phyloP scores from a whole-genome alignment of 2,797 vertebrate genomes.

The Decapterus maruadsi region DNA sequence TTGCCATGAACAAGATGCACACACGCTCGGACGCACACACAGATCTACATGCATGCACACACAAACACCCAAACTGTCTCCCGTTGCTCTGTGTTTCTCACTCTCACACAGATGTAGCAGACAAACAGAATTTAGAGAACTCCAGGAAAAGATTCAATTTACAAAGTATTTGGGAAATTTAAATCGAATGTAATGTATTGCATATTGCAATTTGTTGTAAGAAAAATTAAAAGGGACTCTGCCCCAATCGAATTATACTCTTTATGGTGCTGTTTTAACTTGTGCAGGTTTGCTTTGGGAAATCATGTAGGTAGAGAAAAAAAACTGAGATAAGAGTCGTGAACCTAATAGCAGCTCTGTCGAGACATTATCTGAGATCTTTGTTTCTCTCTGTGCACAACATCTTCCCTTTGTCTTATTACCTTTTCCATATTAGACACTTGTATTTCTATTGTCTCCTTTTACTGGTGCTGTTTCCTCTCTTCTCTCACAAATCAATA shows the following conservation, averaged over 20 bases:
- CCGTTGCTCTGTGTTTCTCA: conserved; percentile 46
- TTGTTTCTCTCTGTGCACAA: conserved; percentile 59
- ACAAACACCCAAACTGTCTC: conserved; percentile 62
- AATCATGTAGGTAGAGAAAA: conserved; percentile 22
- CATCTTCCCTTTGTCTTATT: conserved; percentile 50
- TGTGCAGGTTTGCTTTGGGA: conserved; percentile 35
- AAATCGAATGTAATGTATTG: conserved; percentile 30
- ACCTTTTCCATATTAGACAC: conserved; percentile 59
- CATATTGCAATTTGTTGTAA: conserved; percentile 16
- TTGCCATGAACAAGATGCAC: conserved; percentile 81
- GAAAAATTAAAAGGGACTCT: conserved; percentile 3
- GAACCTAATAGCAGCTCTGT: conserved; percentile 49
- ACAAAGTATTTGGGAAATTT: conserved; percentile 13
- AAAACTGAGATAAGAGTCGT: conserved; percentile 39
- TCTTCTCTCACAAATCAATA: conserved; percentile 64
- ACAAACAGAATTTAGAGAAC: conserved; percentile 43
- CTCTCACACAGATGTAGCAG: conserved; percentile 26
- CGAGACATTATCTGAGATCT: conserved; percentile 57
- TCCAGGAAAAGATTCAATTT: conserved; percentile 36
- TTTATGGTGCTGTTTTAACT: conserved; percentile 39
- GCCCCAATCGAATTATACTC: conserved; percentile 20
- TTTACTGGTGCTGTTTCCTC: conserved; percentile 47
- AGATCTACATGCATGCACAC: conserved; percentile 64
- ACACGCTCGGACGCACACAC: conserved; percentile 71
- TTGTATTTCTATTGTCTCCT: conserved; percentile 48